Percentiles rank a stretch among this genome's conserved stretches.
These are phyloP conservation scores for Cataglyphis livida DNA, from an alignment of 2,888 invertebrate genomes.

Conservation along the genomic window DNA sequence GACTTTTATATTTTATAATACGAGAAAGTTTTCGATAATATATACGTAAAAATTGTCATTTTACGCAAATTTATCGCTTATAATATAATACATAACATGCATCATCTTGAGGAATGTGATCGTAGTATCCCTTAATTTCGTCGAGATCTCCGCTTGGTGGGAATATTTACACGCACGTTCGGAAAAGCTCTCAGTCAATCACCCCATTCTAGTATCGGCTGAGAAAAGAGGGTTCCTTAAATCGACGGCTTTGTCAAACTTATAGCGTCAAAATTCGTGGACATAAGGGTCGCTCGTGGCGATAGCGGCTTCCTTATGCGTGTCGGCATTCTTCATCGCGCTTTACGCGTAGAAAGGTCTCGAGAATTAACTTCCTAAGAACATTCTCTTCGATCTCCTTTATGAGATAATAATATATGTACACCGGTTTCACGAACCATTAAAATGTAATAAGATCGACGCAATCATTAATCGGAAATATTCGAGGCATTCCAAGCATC, in stretches of 20 bases:
- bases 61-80: constrained; percentile 26
- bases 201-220: not conserved
- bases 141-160: constrained; percentile 37
- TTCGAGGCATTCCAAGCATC: constrained; percentile 19
- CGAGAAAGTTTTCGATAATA: not conserved
- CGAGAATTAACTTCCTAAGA: not conserved
- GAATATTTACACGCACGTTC: constrained; percentile 61
- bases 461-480: constrained; percentile 12
- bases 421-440: constrained; percentile 29
- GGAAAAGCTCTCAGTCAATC: constrained; percentile 35
- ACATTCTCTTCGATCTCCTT: constrained; percentile 14
- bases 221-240: constrained; percentile 58
- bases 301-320: constrained; percentile 48
- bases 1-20: not conserved
- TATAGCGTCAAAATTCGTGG: constrained; percentile 59
- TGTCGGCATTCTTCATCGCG: constrained; percentile 25
- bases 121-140: constrained; percentile 52
- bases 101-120: constrained; percentile 51
- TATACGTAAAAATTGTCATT: constrained; percentile 12
- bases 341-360: not conserved
- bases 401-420: constrained; percentile 36
- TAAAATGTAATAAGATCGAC: constrained; percentile 7
- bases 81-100: constrained; percentile 48
- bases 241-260: constrained; percentile 69
- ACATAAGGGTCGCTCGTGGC: constrained; percentile 60